Base-by-base conservation (phyloP, 2,888 invertebrate species). In the Chrysotoxum bicinctum region DNA sequence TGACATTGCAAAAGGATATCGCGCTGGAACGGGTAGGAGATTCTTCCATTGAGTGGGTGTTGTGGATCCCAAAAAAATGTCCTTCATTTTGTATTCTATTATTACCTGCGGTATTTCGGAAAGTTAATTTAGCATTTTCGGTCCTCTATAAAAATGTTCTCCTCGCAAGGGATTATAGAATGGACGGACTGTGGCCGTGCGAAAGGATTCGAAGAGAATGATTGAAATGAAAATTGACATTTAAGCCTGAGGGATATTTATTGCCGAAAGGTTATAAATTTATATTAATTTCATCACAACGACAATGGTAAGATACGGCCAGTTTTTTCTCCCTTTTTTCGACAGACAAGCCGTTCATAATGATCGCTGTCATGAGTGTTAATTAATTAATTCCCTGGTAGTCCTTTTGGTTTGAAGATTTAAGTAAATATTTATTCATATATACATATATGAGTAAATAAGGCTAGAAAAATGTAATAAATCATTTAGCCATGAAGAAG, bases 1-100 rank as follows among this genome's bases (percentile, higher is more conserved):
- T 21, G 66, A 66, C 66, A 66, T 48, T 48, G 66, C n/a, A 32
- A 66, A 35, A 35, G 66, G 66, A 66, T 50, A 66, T 35, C 21
- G 6, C 10, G 4, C 14, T 19, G 1, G 6, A 6, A 4, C 30
- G 7, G 37, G 37, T 7, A 19, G n/a, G 37, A 37, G 19, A 37
- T 30, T 19, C 54, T 21, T 60, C 14, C 14, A 37, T 37, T 37
- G 14, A 37, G 37, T 37, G 37, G 30, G 48, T 64, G 48, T 45
- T 64, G 14, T 19, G 45, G 32, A 48, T 32, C 19, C 32, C n/a
- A 12, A 16, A 6, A 32, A 32, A 64, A 40, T 62, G 32, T 21
- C 64, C 48, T 50, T 66, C 9, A n/a, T 21, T 50, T 30, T 9
- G 35, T 23, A 48, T 66, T 66, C 21, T 21, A 50, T 64, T 48